Evolutionary conservation across 2,888 invertebrate species (phyloP).

Genomic region (Polymixis flavicincta): DNA sequence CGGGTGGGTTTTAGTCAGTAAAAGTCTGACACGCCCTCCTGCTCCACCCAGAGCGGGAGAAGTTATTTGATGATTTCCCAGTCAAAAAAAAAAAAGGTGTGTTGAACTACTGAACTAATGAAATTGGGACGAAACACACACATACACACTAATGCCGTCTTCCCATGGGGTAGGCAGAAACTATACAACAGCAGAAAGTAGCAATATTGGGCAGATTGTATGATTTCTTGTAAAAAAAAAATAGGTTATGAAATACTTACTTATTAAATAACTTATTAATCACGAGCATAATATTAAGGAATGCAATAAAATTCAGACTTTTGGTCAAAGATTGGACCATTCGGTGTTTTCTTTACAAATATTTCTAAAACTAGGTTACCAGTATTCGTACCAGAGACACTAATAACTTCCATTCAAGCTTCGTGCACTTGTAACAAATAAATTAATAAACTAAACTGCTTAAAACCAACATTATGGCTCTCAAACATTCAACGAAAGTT

Average conservation of each 20-base stretch:
- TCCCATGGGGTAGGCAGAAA: too few species aligned
- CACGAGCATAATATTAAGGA: neutral
- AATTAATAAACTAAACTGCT: neutral
- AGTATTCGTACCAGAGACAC: neutral
- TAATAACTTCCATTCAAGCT: neutral
- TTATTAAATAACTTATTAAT: neutral
- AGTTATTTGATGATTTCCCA: too few species aligned
- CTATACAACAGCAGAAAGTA: too few species aligned
- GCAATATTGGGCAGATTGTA: neutral
- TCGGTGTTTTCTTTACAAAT: neutral
- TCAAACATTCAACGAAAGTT: conserved; percentile 33
- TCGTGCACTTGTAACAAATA: neutral
- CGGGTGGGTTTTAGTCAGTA: too few species aligned
- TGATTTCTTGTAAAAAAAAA: neutral
- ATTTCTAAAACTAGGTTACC: conserved; percentile 1
- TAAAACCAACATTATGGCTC: conserved; percentile 5
- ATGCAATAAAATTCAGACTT: neutral
- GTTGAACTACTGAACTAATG: too few species aligned
- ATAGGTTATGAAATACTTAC: neutral
- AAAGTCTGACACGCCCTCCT: too few species aligned
- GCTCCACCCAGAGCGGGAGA: too few species aligned
- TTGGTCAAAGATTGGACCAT: neutral
- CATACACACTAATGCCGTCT: too few species aligned
- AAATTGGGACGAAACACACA: neutral
- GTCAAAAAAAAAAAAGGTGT: too few species aligned